Evolutionary conservation across 2,888 invertebrate genomes (phyloP).

Genomic region (Agriopis marginaria): DNA sequence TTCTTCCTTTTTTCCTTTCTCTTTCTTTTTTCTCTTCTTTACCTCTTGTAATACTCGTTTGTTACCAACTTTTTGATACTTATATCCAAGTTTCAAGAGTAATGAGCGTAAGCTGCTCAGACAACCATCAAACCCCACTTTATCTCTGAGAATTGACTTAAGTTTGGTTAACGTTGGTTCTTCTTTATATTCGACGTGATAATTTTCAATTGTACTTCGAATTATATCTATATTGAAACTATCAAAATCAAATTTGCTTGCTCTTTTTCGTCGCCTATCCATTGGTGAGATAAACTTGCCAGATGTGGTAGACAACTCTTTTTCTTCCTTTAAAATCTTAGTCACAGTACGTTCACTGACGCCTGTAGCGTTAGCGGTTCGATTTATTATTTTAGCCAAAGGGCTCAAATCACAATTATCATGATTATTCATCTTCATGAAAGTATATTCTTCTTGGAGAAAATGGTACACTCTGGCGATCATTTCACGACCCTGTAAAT

Average conservation of each 20-base stretch:
- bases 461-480: constrained; percentile 6
- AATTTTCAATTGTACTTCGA: constrained; percentile 20
- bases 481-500: constrained; percentile 2
- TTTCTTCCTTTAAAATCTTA: constrained; percentile 8
- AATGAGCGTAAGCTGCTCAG: background rate
- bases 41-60: background rate
- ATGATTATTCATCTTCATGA: background rate
- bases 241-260: constrained; percentile 30
- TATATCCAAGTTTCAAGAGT: background rate
- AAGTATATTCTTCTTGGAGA: constrained; percentile 3
- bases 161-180: constrained; percentile 1
- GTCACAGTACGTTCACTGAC: constrained; percentile 2
- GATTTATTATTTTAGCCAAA: constrained; percentile 4
- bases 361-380: constrained; percentile 6
- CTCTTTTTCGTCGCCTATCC: constrained; percentile 28
- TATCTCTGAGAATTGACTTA: background rate
- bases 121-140: background rate
- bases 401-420: background rate
- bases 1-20: background rate
- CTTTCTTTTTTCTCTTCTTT: background rate
- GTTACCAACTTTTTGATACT: background rate
- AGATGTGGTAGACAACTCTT: constrained; percentile 2
- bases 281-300: constrained; percentile 32
- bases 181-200: background rate
- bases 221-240: constrained; percentile 27